Base-by-base conservation (phyloP, 2,888 invertebrate species). In the Rapana venosa region DNA sequence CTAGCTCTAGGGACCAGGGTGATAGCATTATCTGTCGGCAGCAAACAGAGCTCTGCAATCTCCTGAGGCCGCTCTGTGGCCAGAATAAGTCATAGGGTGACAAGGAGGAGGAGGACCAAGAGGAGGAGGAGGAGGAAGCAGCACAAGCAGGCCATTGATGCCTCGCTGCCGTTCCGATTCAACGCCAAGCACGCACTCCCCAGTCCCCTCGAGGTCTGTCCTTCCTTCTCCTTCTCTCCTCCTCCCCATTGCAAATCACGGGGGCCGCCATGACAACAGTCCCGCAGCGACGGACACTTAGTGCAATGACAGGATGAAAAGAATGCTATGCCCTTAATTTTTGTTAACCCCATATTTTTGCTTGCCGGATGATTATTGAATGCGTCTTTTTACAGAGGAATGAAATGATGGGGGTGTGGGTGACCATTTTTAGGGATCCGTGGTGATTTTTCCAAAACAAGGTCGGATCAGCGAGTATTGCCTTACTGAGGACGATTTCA, bases 1-100 rank as follows among this genome's bases (percentile, higher is more conserved):
- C 61, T 74, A 85, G 70, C 90, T 88, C 91, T 47, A 32, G 90
- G 89, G 81, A 88, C 87, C 89, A 77, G 66, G 47, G 61, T 90
- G 88, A 90, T 88, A 86, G 90, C 90, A 90, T 90, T 90, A 91
- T 90, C 85, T 84, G 89, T 61, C 85, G 32, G 56, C 84, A 85
- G 85, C 89, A 89, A 30, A 61, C 84, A 30, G 66, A 84, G 70
- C 36, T 35, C 56, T 26, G 17, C 47, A 13, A 74, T 89, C 89
- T 84, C 89, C 70, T 15, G 89, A 85, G 89, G 36, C 56, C 74
- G 35, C 84, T 22, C n/a, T 35, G 89, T 81, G 89, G 32, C 70
- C 70, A 47, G 70, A 88, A 47, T 89, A 84, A 85, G 85, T 70
- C 47, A 36, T 47, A 11, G 58, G 58, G 61, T 6, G 13, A 32